Evolutionary conservation across 2,113 vertebrate species (phyloP).

Genomic region (Fulica atra): DNA sequence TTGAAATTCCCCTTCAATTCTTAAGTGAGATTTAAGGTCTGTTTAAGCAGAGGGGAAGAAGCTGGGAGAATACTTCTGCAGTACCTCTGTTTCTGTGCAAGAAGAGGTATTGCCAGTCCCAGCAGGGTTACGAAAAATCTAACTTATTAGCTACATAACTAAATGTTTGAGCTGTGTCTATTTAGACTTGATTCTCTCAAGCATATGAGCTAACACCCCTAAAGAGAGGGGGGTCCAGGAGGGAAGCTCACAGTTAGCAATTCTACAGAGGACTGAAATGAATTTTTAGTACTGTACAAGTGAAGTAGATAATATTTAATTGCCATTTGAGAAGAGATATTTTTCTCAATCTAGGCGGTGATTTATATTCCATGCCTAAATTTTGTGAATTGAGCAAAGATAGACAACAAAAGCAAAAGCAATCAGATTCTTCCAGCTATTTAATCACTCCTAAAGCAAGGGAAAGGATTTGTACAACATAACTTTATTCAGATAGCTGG

Average conservation of each 20-base stretch:
- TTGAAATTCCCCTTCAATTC: background rate
- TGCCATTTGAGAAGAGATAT: background rate
- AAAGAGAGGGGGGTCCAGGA: background rate
- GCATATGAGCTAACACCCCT: background rate
- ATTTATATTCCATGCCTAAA: background rate
- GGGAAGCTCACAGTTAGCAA: slow-evolving; percentile 32
- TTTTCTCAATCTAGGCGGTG: background rate
- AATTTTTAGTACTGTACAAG: background rate
- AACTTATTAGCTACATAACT: background rate
- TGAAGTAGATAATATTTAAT: background rate
- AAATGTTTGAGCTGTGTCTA: background rate
- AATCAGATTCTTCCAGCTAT: background rate
- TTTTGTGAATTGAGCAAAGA: background rate
- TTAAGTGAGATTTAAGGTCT: background rate
- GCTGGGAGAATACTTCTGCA: background rate
- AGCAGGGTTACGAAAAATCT: background rate
- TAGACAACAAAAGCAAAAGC: background rate
- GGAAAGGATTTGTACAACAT: background rate
- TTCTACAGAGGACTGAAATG: slow-evolving; percentile 12
- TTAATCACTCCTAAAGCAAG: background rate
- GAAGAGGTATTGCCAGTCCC: background rate
- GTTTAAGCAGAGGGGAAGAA: background rate
- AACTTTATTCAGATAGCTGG: background rate
- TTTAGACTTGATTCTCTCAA: slow-evolving; percentile 47
- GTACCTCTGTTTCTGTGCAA: background rate